Evolutionary conservation across 2,797 vertebrate species (phyloP).

Genomic region (Argentina silus): DNA sequence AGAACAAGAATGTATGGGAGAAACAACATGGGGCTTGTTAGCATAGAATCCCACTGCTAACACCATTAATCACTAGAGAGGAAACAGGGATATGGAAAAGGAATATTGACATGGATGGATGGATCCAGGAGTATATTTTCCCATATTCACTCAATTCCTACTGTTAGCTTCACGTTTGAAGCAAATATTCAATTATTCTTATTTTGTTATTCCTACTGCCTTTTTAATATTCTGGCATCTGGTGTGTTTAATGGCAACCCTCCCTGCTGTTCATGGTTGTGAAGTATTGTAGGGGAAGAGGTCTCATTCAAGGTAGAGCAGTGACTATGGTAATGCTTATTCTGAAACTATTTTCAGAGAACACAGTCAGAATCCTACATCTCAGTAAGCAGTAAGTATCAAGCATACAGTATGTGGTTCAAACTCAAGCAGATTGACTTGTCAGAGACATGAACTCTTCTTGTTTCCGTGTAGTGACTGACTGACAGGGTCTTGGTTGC

Average conservation of each 20-base stretch:
- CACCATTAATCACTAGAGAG: conserved; percentile 80
- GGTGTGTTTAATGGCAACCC: conserved; percentile 54
- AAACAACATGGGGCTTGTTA: conserved; percentile 81
- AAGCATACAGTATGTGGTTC: too few species aligned
- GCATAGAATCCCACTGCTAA: conserved; percentile 72
- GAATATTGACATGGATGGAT: conserved; percentile 75
- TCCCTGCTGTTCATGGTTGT: conserved; percentile 36
- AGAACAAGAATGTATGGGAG: conserved; percentile 55
- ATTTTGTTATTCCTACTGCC: conserved; percentile 21
- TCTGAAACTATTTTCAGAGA: conserved; percentile 31
- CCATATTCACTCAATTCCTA: conserved; percentile 48
- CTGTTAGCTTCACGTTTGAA: conserved; percentile 58
- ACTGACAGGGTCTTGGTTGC: conserved; percentile 8
- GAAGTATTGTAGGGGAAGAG: conserved; percentile 54
- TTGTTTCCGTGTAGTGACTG: too few species aligned
- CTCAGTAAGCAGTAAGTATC: too few species aligned
- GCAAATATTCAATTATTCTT: conserved; percentile 56
- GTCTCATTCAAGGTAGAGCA: conserved; percentile 43
- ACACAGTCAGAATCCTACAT: conserved; percentile 18
- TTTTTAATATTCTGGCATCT: conserved; percentile 14
- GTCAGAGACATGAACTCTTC: too few species aligned
- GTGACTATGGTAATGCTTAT: conserved; percentile 32
- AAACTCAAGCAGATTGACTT: too few species aligned
- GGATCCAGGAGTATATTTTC: conserved; percentile 69
- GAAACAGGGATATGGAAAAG: conserved; percentile 63